Evolutionary conservation across 53 echinoderm and acorn worm genomes (phyloP).

Genomic region (Luidia sarsii): DNA sequence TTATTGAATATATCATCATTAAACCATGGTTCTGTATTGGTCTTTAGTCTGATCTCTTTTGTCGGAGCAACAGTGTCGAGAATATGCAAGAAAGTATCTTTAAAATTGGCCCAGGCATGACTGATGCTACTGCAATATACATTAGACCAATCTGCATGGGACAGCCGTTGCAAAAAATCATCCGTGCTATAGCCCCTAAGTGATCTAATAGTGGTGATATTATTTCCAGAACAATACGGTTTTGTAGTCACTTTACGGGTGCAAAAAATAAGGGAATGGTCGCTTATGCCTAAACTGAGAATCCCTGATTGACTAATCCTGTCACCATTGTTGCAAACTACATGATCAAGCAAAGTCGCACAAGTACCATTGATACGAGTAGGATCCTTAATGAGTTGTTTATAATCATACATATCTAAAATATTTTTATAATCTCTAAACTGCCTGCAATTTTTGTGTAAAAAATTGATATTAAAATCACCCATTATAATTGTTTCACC

Average conservation of each 20-base stretch:
- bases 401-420: constrained; percentile 15
- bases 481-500: constrained; percentile 25
- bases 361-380: constrained; percentile 21
- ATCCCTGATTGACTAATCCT: constrained; percentile 26
- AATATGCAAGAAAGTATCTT: constrained; percentile 19
- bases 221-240: constrained; percentile 25
- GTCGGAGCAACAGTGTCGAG: constrained; percentile 27
- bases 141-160: constrained; percentile 37
- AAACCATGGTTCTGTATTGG: constrained; percentile 6
- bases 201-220: constrained; percentile 14
- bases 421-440: constrained; percentile 29
- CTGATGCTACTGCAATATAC: constrained; percentile 38
- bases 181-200: constrained; percentile 37
- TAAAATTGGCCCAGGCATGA: constrained; percentile 13
- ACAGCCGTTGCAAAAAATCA: constrained; percentile 1
- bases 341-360: constrained; percentile 24
- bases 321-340: constrained; percentile 17
- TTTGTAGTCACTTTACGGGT: constrained; percentile 21
- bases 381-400: constrained; percentile 30
- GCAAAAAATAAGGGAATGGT: constrained; percentile 19
- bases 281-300: constrained; percentile 14
- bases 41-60: constrained; percentile 8
- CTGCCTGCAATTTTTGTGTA: neutral
- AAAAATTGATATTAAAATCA: constrained; percentile 26
- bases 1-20: neutral